phyloP scores from a whole-genome alignment of 2,888 invertebrate genomes.

The Machimus atricapillus region DNA sequence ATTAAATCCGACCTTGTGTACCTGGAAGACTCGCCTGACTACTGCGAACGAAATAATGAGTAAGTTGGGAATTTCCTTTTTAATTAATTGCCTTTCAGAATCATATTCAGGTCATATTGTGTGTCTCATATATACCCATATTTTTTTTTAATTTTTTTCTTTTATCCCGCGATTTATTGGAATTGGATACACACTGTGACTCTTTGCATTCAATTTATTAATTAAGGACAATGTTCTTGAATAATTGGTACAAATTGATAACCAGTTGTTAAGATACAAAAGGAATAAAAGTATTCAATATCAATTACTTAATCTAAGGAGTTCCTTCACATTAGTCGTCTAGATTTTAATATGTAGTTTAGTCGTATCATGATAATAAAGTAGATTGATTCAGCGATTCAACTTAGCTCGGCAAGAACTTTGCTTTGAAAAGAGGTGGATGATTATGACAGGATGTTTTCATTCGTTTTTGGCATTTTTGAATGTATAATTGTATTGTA shows the following conservation, averaged over 20 bases:
- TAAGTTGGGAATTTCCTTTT: slow-evolving; percentile 62
- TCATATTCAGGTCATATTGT: not conserved
- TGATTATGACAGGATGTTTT: no score
- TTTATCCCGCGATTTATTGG: not conserved
- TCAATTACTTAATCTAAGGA: not conserved
- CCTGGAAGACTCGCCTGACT: slow-evolving; percentile 89
- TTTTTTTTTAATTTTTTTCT: not conserved
- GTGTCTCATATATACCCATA: not conserved
- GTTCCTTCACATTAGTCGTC: not conserved
- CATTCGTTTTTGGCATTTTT: no score
- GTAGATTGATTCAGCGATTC: no score
- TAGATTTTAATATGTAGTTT: not conserved
- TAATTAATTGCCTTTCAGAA: not conserved
- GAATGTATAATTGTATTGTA: no score
- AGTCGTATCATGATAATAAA: no score
- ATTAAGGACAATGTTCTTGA: not conserved
- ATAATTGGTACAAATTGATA: not conserved
- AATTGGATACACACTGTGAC: not conserved
- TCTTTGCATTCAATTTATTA: not conserved
- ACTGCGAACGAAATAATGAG: slow-evolving; percentile 86
- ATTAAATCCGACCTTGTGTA: slow-evolving; percentile 91
- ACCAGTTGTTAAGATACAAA: not conserved
- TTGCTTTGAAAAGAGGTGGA: no score
- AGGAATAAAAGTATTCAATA: not conserved
- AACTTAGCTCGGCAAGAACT: no score